Percentiles rank a stretch among this genome's conserved stretches.
These are phyloP conservation scores for Macrosoma leucophasiata DNA, from an alignment of 2,888 invertebrate genomes.

Conservation along the genomic window DNA sequence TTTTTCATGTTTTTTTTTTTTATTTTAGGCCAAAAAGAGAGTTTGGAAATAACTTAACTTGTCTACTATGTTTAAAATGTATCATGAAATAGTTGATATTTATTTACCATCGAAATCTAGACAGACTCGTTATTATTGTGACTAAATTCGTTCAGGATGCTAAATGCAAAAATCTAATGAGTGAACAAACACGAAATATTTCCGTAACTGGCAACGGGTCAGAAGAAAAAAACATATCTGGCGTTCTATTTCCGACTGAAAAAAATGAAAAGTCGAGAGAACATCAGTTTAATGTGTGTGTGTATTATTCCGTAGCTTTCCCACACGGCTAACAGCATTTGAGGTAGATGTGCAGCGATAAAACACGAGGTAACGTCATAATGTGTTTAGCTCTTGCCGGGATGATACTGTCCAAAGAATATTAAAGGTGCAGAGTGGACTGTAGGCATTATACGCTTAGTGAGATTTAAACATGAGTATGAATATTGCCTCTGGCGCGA, in stretches of 20 bases:
- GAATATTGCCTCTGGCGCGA: too few relatives aligned
- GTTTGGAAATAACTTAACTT: too few relatives aligned
- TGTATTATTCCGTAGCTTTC: slow-evolving; percentile 39
- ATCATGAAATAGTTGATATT: too few relatives aligned
- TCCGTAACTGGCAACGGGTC: too few relatives aligned
- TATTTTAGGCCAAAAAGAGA: too few relatives aligned
- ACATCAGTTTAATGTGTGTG: slow-evolving; percentile 34
- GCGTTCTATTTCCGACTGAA: slow-evolving; percentile 26
- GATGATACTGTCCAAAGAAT: slow-evolving; percentile 39
- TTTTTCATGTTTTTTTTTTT: too few relatives aligned
- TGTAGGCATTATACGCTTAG: too few relatives aligned
- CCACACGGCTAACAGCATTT: slow-evolving; percentile 37
- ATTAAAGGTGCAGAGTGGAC: slow-evolving; percentile 18
- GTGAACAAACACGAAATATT: slow-evolving; percentile 3
- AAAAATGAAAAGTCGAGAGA: slow-evolving; percentile 32
- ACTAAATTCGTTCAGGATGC: too few relatives aligned
- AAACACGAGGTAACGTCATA: slow-evolving; percentile 51
- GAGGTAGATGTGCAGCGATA: slow-evolving; percentile 37
- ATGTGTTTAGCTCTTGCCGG: slow-evolving; percentile 52
- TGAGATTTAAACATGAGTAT: too few relatives aligned
- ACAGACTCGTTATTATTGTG: too few relatives aligned
- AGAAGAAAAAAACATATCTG: neutral
- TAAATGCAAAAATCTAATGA: slow-evolving; percentile 1
- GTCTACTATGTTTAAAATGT: too few relatives aligned
- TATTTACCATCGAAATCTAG: too few relatives aligned